Evolutionary conservation across 2,888 invertebrate species (phyloP).

Genomic region (Leptinotarsa peninsularis): DNA sequence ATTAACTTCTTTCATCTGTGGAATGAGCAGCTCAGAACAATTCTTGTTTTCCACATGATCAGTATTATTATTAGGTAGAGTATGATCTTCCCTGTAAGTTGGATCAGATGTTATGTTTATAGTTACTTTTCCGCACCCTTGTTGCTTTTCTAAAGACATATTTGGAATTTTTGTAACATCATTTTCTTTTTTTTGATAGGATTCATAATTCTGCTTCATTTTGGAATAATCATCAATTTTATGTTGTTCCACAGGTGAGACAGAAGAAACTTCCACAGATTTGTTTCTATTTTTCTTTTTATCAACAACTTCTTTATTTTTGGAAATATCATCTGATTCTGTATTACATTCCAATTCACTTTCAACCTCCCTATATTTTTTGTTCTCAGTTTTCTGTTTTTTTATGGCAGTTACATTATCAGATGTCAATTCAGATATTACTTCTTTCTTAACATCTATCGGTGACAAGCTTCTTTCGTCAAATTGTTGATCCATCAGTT

Average conservation of each 20-base stretch:
- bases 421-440: background rate
- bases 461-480: constrained; percentile 6
- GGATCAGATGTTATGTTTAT: too few species aligned
- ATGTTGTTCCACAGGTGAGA: background rate
- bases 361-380: background rate
- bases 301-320: background rate
- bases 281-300: background rate
- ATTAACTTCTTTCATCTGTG: constrained; percentile 17
- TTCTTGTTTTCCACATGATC: background rate
- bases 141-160: background rate
- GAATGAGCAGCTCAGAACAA: constrained; percentile 14
- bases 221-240: background rate
- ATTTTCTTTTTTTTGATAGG: background rate
- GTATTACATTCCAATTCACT: background rate
- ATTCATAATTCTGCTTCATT: background rate
- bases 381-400: background rate
- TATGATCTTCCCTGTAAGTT: background rate
- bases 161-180: background rate
- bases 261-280: background rate
- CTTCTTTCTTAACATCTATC: background rate
- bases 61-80: background rate
- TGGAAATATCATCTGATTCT: constrained; percentile 2
- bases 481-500: background rate
- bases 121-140: background rate
- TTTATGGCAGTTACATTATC: constrained; percentile 4